Conservation (phyloP, 2,888 invertebrate species). For the Drosophila longiperda region DNA sequence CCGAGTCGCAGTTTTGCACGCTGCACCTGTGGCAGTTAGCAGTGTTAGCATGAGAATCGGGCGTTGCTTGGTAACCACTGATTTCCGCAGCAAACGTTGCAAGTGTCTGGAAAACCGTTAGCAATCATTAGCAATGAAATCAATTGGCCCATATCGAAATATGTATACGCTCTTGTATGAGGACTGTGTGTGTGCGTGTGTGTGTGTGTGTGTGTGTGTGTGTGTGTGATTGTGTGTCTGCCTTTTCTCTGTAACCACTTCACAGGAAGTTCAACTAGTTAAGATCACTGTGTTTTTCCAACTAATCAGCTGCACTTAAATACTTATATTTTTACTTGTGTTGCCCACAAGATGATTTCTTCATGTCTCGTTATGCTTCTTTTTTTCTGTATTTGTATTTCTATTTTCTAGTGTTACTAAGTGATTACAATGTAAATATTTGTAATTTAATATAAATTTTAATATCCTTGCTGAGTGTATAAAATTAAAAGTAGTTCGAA, state of each 20-base stretch:
- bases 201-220: conserved; percentile 12
- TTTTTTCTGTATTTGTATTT: neutral
- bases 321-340: conserved; percentile 29
- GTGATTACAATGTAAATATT: neutral
- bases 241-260: conserved; percentile 38
- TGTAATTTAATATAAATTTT: neutral
- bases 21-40: conserved; percentile 40
- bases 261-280: conserved; percentile 62
- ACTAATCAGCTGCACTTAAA: conserved; percentile 51
- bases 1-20: conserved; percentile 27
- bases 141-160: conserved; percentile 77
- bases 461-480: neutral
- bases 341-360: conserved; percentile 10
- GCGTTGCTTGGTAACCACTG: conserved; percentile 71
- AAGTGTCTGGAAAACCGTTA: conserved; percentile 77
- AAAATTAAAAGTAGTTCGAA: neutral
- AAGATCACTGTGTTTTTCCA: conserved; percentile 61
- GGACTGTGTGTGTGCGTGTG: conserved; percentile 36
- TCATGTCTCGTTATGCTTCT: neutral
- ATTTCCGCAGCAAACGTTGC: conserved; percentile 59
- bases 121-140: conserved; percentile 74
- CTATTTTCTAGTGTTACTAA: neutral
- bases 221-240: conserved; percentile 14
- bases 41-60: conserved; percentile 44
- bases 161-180: conserved; percentile 30